Evolutionary conservation across 1,140 invertebrate species (phyloP), one percentile per base, ranked within the genome.

Genomic region (Calliphora vicina): DNA sequence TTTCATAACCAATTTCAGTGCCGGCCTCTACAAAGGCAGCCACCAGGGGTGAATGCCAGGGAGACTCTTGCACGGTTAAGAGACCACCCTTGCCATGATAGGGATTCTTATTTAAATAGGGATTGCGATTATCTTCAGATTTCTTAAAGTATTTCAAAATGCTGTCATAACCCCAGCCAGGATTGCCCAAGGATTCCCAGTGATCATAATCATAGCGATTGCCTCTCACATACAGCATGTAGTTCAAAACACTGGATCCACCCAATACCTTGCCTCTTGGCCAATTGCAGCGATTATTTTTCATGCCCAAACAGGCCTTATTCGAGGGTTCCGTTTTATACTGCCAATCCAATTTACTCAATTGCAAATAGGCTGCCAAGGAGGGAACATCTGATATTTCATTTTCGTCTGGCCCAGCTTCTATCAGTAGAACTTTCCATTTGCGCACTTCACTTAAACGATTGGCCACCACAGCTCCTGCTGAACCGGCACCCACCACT

Each of bases 341-440:
- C 83, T 95, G 93, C 97, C 97, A 99, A 90, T 99, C 97, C 80
- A 97, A 90, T 87, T 96, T 95, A 76, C 95, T 96, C 74, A 97
- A 91, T 90, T 98, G 97, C 10, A 98, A 91, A 87, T 97, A 97
- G 0, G 95, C 96, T 0, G 97, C 96, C 84, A 97, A 87, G 35
- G 96, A 96, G 5, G 97, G 97, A 20, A 98, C 96, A 86, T 97
- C 96, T 0, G 95, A 95, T 73, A 98, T 95, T 90, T 97, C 96
- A 89, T 97, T 97, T 88, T 98, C 97, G 86, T 98, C 96, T 2
- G 95, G 96, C 2, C 97, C 98, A 9, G 97, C 97, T 92, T 99
- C 98, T 26, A 99, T 89, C 1, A 99, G 91, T 23, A 99, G 91
- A 0, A 98, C 94, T 82, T 94, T 95, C 96, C 96, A 97, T 72